Base-by-base conservation (phyloP, 1,140 invertebrate genomes). In the Drosophila hydei region DNA sequence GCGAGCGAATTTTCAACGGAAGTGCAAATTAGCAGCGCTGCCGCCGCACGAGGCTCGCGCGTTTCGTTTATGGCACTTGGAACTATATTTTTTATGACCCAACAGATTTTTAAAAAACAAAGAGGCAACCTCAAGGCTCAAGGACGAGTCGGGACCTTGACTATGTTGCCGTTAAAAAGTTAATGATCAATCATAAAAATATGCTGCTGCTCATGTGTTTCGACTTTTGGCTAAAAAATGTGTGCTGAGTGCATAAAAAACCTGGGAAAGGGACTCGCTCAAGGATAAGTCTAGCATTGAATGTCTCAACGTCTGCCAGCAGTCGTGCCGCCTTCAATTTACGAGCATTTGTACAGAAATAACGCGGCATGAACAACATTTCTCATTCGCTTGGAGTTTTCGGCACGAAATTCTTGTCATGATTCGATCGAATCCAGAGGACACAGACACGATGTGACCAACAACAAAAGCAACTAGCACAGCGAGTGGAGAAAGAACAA, bases 401-500 rank as follows among this genome's bases (percentile, higher is more conserved):
- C 43, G 47, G 84, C 83, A 87, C 83, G 83, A 87, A 87, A 87
- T 81, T 79, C 75, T 90, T 90, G 89, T 90, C 89, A 90, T 90
- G 89, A 90, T 90, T 87, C 83, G 83, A 87, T 87, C 83, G 75
- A 36, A 50, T 55, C 74, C 19, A 43, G 79, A 83, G 79, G 79
- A 83, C 79, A 78, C 78, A 45, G 56, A 67, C 80, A 84, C 80
- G 80, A 85, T 77, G 77, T 52, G 60, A 38, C 51, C 60, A 58
- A 43, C 61, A 48, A 14, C 33, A 40, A n/a, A 27, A 27, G 9
- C 55, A 48, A 14, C 33, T 40, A 18, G 12, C 16, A 9, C 45
- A 19, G 9, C 27, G 9, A 12, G 30, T 11, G 12, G 30, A 36
- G 23, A 9, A 47, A 16, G 0, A 30, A 18, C 21, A 38, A 52